Percentiles rank a stretch among this genome's conserved stretches.
Conservation (phyloP, 2,113 vertebrate genomes). For the Barnardius zonarius region DNA sequence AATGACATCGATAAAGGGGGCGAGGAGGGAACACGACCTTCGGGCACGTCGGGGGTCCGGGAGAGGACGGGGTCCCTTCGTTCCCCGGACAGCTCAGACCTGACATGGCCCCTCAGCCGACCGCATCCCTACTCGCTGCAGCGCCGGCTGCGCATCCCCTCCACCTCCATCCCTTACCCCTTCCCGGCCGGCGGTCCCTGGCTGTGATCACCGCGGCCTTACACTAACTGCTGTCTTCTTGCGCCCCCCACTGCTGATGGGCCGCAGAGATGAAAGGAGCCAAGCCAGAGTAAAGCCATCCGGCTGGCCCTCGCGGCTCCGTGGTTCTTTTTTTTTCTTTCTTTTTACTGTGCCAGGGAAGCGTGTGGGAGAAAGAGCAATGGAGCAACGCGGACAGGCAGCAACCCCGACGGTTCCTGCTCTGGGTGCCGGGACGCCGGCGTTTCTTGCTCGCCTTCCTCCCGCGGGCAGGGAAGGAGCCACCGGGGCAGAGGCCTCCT, state of each 20-base stretch:
- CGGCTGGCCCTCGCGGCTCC: background rate
- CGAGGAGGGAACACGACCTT: background rate
- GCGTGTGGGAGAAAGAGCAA: background rate
- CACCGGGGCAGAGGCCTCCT: background rate
- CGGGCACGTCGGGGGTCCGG: no score
- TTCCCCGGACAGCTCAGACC: background rate
- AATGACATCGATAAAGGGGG: background rate
- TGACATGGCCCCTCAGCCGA: no score
- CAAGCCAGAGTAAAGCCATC: background rate
- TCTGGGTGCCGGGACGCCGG: rapidly evolving
- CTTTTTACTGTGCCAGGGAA: background rate
- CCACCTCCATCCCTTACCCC: background rate
- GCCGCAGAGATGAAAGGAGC: constrained; percentile 72
- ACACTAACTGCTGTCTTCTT: constrained; percentile 79
- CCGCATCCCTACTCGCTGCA: background rate
- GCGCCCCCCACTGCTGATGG: constrained; percentile 80
- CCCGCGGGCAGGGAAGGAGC: background rate
- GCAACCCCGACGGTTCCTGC: background rate
- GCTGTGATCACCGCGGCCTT: constrained; percentile 26
- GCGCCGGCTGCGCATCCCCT: background rate
- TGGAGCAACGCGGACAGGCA: background rate
- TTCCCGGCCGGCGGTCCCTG: background rate
- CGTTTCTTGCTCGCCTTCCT: background rate
- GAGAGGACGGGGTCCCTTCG: background rate
- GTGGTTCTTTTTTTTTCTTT: no score